A percentile compares a stretch with the other conserved stretches of the same genome.
Conservation (phyloP, 2,888 invertebrate species). For the Agrilus mali region DNA sequence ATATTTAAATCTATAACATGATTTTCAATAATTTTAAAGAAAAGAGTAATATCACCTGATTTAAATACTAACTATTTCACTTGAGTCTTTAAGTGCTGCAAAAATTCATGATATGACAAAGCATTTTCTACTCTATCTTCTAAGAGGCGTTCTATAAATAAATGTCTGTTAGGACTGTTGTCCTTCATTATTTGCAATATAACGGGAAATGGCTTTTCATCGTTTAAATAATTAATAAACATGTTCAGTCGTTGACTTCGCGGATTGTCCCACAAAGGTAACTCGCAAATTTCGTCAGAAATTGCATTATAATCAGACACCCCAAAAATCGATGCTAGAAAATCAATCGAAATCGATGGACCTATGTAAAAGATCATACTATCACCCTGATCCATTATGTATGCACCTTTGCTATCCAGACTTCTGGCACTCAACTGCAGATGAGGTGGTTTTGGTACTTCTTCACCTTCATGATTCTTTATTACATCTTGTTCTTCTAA, state of each 20-base stretch:
- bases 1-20: too few species aligned
- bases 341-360: constrained; percentile 58
- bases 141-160: constrained; percentile 79
- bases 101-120: constrained; percentile 94
- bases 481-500: constrained; percentile 36
- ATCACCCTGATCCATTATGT: constrained; percentile 80
- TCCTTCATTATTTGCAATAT: constrained; percentile 79
- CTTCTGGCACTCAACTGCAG: constrained; percentile 76
- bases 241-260: constrained; percentile 63
- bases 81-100: constrained; percentile 86
- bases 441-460: constrained; percentile 55
- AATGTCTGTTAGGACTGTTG: constrained; percentile 69
- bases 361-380: constrained; percentile 75
- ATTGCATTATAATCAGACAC: constrained; percentile 60
- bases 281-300: constrained; percentile 60
- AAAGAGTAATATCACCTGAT: constrained; percentile 1
- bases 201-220: constrained; percentile 69
- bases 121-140: constrained; percentile 92
- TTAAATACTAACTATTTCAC: constrained; percentile 51
- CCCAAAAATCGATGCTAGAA: constrained; percentile 67
- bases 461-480: constrained; percentile 27
- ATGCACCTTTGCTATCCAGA: constrained; percentile 77
- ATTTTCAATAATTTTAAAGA: not conserved
- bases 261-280: constrained; percentile 66
- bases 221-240: constrained; percentile 73